Conservation (phyloP, 2,888 invertebrate genomes). For the Lamellibrachia columna region DNA sequence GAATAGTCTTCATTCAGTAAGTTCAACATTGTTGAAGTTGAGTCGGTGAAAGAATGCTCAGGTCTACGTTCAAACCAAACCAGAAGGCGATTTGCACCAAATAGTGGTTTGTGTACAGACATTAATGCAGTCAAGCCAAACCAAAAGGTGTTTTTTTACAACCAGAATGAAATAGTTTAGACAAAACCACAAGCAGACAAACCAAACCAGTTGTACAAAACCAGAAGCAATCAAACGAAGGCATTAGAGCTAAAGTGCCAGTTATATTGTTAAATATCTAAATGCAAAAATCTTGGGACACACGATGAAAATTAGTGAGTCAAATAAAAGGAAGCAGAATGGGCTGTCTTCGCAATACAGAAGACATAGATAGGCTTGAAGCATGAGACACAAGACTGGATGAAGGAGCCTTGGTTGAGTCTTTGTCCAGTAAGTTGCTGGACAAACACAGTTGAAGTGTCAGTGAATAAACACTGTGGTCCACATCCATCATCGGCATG, state of each 20-base stretch:
- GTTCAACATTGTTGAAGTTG: too few relatives aligned
- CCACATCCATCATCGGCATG: not conserved
- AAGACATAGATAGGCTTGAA: too few relatives aligned
- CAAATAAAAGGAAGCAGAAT: too few relatives aligned
- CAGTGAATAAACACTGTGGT: not conserved
- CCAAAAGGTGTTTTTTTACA: not conserved
- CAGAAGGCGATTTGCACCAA: not conserved
- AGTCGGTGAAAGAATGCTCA: not conserved
- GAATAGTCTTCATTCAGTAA: too few relatives aligned
- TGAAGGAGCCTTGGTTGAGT: too few relatives aligned
- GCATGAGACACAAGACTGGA: too few relatives aligned
- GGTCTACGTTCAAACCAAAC: not conserved
- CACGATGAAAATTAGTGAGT: too few relatives aligned
- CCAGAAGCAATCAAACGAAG: not conserved
- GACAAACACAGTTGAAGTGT: not conserved
- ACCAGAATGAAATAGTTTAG: not conserved
- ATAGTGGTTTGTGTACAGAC: too few relatives aligned
- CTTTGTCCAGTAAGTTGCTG: not conserved
- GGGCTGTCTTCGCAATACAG: too few relatives aligned
- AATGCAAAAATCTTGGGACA: too few relatives aligned
- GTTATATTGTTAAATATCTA: not conserved
- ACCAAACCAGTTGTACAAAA: not conserved
- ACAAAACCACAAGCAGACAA: not conserved
- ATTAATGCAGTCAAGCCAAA: not conserved
- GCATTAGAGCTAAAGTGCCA: too few relatives aligned